Evolutionary conservation across 2,113 vertebrate genomes (phyloP).

Genomic region (Pluvianellus socialis): DNA sequence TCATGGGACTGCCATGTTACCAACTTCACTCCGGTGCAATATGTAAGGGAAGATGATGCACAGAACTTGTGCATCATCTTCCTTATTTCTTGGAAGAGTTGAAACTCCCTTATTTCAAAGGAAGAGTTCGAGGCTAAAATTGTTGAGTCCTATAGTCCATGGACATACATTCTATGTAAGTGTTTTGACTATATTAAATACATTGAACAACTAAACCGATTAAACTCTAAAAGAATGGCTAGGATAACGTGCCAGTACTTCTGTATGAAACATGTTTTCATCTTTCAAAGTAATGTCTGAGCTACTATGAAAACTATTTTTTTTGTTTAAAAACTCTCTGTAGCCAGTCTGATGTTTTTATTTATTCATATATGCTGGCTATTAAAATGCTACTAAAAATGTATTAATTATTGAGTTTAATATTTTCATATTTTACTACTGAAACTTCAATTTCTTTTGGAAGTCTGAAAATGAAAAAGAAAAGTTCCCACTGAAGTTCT

Average conservation of each 20-base stretch:
- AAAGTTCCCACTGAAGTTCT: not conserved
- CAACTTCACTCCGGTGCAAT: not conserved
- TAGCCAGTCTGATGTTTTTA: not conserved
- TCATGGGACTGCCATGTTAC: fast-evolving
- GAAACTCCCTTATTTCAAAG: not conserved
- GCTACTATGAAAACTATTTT: not conserved
- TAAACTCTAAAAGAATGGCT: not conserved
- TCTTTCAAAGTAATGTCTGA: not conserved
- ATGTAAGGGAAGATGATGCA: fast-evolving
- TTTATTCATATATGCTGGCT: not conserved
- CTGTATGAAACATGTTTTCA: not conserved
- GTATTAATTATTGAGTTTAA: not conserved
- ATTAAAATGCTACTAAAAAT: not conserved
- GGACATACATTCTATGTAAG: not conserved
- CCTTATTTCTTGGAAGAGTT: too few species aligned
- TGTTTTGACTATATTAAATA: not conserved
- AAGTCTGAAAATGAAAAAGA: not conserved
- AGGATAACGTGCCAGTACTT: not conserved
- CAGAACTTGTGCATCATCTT: too few species aligned
- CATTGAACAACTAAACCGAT: not conserved
- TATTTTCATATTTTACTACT: not conserved
- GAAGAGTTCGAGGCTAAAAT: not conserved
- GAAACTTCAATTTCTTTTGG: not conserved
- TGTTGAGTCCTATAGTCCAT: not conserved
- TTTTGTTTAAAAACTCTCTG: not conserved